These are phyloP conservation scores for Adelges cooleyi DNA, from an alignment of 1,140 invertebrate genomes.

Conservation along the genomic window DNA sequence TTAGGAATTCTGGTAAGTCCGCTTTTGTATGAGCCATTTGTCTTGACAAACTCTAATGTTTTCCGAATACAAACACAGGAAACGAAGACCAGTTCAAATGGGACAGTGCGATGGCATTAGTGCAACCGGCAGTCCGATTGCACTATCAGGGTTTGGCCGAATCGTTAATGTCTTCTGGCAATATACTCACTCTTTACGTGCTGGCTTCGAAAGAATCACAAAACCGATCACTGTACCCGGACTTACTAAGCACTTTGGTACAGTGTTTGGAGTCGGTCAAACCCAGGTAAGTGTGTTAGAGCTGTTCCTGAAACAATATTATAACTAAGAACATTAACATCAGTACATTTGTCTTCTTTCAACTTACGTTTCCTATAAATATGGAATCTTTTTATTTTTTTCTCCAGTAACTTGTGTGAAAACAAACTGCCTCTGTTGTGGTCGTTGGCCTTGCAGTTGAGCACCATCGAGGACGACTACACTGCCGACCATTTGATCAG, in stretches of 20 bases:
- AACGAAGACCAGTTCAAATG: conserved; percentile 35
- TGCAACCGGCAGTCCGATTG: conserved; percentile 40
- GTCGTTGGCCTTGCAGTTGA: conserved; percentile 45
- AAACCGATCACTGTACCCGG: conserved; percentile 40
- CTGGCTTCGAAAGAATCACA: conserved; percentile 39
- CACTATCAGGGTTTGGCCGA: conserved; percentile 40
- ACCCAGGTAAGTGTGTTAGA: conserved; percentile 38
- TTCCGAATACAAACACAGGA: background rate
- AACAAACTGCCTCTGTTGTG: conserved; percentile 49
- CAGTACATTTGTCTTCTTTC: no score
- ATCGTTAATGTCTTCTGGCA: conserved; percentile 39
- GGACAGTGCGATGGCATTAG: conserved; percentile 38
- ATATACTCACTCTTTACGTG: conserved; percentile 42
- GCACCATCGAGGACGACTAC: conserved; percentile 40
- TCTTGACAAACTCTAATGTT: no score
- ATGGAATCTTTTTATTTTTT: no score
- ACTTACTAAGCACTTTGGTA: conserved; percentile 41
- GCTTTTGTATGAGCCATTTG: background rate
- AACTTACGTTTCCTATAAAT: no score
- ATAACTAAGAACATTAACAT: no score
- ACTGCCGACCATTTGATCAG: conserved; percentile 36
- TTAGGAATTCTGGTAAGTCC: conserved; percentile 38
- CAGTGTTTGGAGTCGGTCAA: conserved; percentile 42
- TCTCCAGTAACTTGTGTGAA: conserved; percentile 46
- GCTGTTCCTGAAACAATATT: no score